Base-by-base conservation (phyloP, 92 coral and sea anemone genomes). In the Montipora capitata region DNA sequence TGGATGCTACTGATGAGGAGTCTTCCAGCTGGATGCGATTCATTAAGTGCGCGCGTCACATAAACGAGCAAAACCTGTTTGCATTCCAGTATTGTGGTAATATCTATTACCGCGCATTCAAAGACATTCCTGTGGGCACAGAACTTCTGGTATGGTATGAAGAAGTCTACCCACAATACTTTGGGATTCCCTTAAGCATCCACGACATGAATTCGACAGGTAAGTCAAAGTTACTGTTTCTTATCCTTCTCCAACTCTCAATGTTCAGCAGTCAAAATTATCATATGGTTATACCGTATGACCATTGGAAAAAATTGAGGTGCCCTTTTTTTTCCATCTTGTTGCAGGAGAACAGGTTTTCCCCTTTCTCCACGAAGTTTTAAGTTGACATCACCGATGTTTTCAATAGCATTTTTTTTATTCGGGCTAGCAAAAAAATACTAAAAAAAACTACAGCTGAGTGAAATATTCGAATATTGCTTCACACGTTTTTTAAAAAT, bases 101-200 rank as follows among this genome's bases (percentile, higher is more conserved):
- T 80, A 95, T 97, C 71, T 96, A 94, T 87, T 97, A 96, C 78
- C 93, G 98, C 9, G 94, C 96, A 0, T 91, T 91, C 78, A 92
- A 78, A 64, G 98, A 91, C 76, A 97, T 97, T 20, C 96, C 90
- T 12, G 89, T 95, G 27, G 99, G 98, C 17, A 94, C 96, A 77
- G 99, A 97, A 86, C 80, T 97, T 52, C 77, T 97, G 91, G 99
- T 97, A 57, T 96, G 99, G 99, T 97, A 97, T 68, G 99, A 97
- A 57, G 92, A 93, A 4, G 89, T 88, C 62, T 97, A 97, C 77
- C 96, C 95, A 17, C 98, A 96, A 67, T 92, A 96, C 80, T 83
- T 93, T 83, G 97, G 98, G 14, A 96, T 94, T 15, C 96, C 98
- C 38, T 65, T 82, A 5, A 86, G 74, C 64, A 67, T 85, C 17